phyloP scores from a whole-genome alignment of 2,888 invertebrate species.

The Leptopterna dolabrata region DNA sequence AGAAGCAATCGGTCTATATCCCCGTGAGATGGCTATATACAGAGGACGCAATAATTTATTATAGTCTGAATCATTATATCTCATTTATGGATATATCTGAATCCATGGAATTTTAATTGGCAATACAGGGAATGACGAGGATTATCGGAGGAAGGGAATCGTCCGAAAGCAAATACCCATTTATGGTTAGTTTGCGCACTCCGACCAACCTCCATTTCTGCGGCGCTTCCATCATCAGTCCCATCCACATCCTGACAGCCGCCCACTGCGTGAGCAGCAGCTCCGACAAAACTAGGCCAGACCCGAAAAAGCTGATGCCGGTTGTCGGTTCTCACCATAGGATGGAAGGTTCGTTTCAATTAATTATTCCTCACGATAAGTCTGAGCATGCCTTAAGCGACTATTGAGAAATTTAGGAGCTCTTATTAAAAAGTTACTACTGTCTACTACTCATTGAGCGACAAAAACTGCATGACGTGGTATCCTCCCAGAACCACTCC shows the following conservation, averaged over 20 bases:
- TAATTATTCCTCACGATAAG: too few relatives aligned
- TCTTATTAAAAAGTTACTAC: too few relatives aligned
- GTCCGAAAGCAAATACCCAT: slow-evolving; percentile 11
- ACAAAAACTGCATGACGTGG: too few relatives aligned
- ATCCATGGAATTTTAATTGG: too few relatives aligned
- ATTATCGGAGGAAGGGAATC: slow-evolving; percentile 27
- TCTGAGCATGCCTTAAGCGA: background rate
- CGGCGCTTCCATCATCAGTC: slow-evolving; percentile 38
- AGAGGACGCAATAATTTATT: too few relatives aligned
- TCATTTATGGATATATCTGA: too few relatives aligned
- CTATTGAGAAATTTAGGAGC: background rate
- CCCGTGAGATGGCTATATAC: too few relatives aligned
- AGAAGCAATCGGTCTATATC: too few relatives aligned
- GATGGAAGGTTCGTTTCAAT: background rate
- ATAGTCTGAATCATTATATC: too few relatives aligned
- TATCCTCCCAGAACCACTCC: too few relatives aligned
- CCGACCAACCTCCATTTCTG: slow-evolving; percentile 12
- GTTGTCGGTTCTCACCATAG: slow-evolving; percentile 19
- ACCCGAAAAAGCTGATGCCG: background rate
- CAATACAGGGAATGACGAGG: background rate
- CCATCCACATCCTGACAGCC: slow-evolving; percentile 35
- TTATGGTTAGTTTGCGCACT: slow-evolving; percentile 24
- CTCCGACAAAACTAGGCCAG: background rate
- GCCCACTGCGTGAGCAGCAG: slow-evolving; percentile 41
- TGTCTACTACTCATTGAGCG: too few relatives aligned